Base-by-base conservation (phyloP, 2,797 vertebrate species). In the Cossypha polioptera region DNA sequence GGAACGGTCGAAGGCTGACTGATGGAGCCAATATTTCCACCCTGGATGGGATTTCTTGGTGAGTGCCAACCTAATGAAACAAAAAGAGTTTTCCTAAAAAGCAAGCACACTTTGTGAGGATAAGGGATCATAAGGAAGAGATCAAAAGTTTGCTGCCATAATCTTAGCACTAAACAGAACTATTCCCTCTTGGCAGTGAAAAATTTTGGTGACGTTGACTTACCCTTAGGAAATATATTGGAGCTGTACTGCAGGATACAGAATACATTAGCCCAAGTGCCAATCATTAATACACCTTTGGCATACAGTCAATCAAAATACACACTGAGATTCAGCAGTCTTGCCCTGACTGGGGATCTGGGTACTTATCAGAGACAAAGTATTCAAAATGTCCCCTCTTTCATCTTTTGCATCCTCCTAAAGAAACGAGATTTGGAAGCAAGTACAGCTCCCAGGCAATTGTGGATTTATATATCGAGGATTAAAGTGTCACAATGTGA, bases 71-170 rank as follows among this genome's bases (percentile, higher is more conserved):
- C 54, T 53, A 45, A 78, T 48, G 80, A 88, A 93, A 79, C 36
- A 86, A 72, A 80, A 94, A 48, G 61, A 20, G 42, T 45, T 90
- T 81, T 90, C 76, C 79, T 88, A 50, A 94, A 91, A 92, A 73
- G 40, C 40, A 69, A 36, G 24, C 40, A 45, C 13, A 17, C 18
- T 10, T 62, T 35, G 31, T 10, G 25, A 89, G 28, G 6, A 36
- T 24, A 66, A 69, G 25, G 25, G 21, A 75, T 61, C 47, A 16
- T 36, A 65, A 57, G 22, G 22, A 95, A 61, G 6, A 69, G 38
- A 76, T 19, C 57, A 73, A 54, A 95, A 81, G 21, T 66, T 86
- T 91, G 26, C 69, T 83, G 53, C 40, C 38, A 10, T 67, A 48
- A 54, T 48, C 40, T 36, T 33, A 38, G 40, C 35, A 68, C 72